Conservation (phyloP, 2,888 invertebrate genomes). For the Trissolcus japonicus region DNA sequence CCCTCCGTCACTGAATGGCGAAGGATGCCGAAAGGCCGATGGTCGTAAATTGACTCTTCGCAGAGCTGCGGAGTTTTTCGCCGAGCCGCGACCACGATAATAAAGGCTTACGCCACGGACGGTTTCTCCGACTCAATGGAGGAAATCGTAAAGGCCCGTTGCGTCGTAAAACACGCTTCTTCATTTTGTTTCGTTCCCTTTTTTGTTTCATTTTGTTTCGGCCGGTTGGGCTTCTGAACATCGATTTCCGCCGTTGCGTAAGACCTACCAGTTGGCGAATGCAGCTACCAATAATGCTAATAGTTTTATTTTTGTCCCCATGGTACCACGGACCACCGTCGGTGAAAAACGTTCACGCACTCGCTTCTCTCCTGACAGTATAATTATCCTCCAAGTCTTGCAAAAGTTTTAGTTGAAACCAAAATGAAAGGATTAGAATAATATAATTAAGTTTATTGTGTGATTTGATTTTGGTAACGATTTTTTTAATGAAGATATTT, state of each 20-base stretch:
- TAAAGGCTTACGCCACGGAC: slow-evolving; percentile 54
- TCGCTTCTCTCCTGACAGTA: not conserved
- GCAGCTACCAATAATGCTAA: slow-evolving; percentile 65
- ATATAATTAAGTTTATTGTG: too few relatives aligned
- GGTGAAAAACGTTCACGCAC: not conserved
- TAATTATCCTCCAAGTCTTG: not conserved
- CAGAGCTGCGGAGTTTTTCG: slow-evolving; percentile 50
- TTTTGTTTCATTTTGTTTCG: slow-evolving; percentile 35
- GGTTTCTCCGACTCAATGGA: slow-evolving; percentile 60
- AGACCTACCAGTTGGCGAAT: slow-evolving; percentile 56
- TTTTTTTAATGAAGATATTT: too few relatives aligned
- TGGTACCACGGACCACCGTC: slow-evolving; percentile 56
- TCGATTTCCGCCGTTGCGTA: slow-evolving; percentile 68
- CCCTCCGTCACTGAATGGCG: slow-evolving; percentile 32
- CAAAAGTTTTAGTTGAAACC: not conserved
- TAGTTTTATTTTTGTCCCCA: slow-evolving; percentile 57
- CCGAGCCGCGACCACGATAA: slow-evolving; percentile 58
- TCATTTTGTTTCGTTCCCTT: slow-evolving; percentile 40
- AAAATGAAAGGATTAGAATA: too few relatives aligned
- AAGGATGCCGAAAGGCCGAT: slow-evolving; percentile 44
- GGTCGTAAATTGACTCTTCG: slow-evolving; percentile 57
- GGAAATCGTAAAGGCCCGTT: slow-evolving; percentile 63
- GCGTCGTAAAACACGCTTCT: slow-evolving; percentile 62
- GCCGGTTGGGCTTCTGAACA: slow-evolving; percentile 55
- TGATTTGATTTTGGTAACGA: too few relatives aligned